phyloP scores from a whole-genome alignment of 2,888 invertebrate species.

The Gari tellinella region DNA sequence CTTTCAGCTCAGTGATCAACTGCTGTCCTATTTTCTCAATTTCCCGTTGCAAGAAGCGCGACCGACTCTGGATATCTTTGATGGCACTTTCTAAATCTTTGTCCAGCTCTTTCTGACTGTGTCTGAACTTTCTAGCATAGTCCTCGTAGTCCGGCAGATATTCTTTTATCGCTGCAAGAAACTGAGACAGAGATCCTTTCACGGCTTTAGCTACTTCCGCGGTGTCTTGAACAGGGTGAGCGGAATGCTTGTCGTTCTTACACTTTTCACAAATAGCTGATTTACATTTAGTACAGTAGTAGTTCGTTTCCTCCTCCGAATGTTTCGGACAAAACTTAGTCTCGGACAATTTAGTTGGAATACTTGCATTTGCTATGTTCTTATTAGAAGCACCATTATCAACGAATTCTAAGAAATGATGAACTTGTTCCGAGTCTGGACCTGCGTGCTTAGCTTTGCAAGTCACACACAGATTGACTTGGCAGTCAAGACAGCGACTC shows the following conservation, averaged over 20 bases:
- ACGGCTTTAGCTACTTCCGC: constrained; percentile 58
- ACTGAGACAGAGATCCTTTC: constrained; percentile 56
- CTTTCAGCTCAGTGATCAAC: constrained; percentile 59
- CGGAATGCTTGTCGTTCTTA: constrained; percentile 62
- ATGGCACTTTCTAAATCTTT: constrained; percentile 61
- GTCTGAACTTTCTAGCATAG: constrained; percentile 55
- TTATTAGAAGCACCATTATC: constrained; percentile 37
- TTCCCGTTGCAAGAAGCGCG: constrained; percentile 59
- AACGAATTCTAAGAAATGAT: constrained; percentile 61
- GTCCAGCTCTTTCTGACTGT: constrained; percentile 56
- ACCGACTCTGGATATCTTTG: constrained; percentile 59
- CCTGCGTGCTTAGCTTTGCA: constrained; percentile 56
- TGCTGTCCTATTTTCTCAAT: constrained; percentile 64
- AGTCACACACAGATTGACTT: constrained; percentile 56
- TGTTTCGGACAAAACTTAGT: constrained; percentile 38
- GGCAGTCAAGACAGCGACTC: constrained; percentile 66
- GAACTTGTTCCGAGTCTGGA: constrained; percentile 53
- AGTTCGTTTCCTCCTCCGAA: constrained; percentile 22
- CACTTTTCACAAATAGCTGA: constrained; percentile 44
- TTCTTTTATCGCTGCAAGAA: constrained; percentile 67
- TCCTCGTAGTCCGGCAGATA: constrained; percentile 64
- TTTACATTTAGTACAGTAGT: constrained; percentile 55
- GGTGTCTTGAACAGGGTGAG: constrained; percentile 61
- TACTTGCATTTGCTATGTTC: constrained; percentile 5
- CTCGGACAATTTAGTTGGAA: constrained; percentile 39